Conservation (phyloP, 2,113 vertebrate species). For the Solea solea region DNA sequence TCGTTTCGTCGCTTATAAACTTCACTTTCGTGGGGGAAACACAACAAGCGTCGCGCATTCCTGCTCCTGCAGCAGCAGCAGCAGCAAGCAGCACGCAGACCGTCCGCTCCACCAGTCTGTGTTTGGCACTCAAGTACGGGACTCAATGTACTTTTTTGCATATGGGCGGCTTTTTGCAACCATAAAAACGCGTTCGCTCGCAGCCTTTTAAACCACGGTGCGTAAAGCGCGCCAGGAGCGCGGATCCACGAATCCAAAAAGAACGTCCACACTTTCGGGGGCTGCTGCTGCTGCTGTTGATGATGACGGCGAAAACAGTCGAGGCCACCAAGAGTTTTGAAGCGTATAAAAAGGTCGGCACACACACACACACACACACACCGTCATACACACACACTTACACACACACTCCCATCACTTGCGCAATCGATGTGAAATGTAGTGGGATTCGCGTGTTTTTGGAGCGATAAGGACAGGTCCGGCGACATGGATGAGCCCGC, state of each 20-base stretch:
- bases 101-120: conserved; percentile 42
- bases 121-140: conserved; percentile 60
- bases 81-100: neutral
- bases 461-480: conserved; percentile 42
- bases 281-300: neutral
- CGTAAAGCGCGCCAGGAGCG: conserved; percentile 32
- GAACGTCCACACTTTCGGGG: neutral
- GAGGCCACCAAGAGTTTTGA: conserved; percentile 41
- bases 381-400: conserved; percentile 25
- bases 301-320: conserved; percentile 43
- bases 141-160: conserved; percentile 80
- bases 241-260: conserved; percentile 4
- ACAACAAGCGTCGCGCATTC: conserved; percentile 27
- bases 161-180: conserved; percentile 72
- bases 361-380: conserved; percentile 7
- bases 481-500: conserved; percentile 14
- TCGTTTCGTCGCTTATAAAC: conserved; percentile 32
- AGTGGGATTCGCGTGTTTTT: conserved; percentile 5
- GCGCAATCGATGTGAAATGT: conserved; percentile 60
- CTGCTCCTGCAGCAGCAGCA: conserved; percentile 14
- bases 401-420: conserved; percentile 64
- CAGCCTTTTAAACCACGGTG: conserved; percentile 43
- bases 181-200: conserved; percentile 62
- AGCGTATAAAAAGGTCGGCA: conserved; percentile 32
- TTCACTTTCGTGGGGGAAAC: conserved; percentile 9